Evolutionary conservation across 2,888 invertebrate genomes (phyloP).

Genomic region (Candidula unifasciata): DNA sequence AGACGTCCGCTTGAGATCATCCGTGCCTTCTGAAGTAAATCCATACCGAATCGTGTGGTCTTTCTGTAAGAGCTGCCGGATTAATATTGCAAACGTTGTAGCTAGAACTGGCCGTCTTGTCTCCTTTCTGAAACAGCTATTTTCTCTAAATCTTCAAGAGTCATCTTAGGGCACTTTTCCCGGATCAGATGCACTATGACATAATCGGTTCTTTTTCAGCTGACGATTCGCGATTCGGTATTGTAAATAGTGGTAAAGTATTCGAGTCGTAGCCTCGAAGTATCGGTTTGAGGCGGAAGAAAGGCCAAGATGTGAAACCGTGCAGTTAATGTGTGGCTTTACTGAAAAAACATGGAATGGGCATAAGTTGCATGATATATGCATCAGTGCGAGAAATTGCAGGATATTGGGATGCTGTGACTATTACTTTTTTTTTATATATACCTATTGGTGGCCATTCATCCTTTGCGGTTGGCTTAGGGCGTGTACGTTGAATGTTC

Average conservation of each 20-base stretch:
- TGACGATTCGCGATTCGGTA: neutral
- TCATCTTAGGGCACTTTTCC: neutral
- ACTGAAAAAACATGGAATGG: neutral
- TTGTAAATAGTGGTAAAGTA: neutral
- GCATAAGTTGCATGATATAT: neutral
- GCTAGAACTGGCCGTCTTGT: slow-evolving; percentile 10
- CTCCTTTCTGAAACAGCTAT: neutral
- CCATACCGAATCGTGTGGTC: neutral
- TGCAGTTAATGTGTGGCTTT: slow-evolving; percentile 14
- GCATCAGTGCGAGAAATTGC: neutral
- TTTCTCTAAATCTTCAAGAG: neutral
- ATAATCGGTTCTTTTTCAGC: slow-evolving; percentile 1
- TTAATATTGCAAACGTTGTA: neutral
- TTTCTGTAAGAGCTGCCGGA: neutral
- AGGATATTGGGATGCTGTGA: neutral
- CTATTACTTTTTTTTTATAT: no score
- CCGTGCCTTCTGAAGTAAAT: slow-evolving; percentile 3
- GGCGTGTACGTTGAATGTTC: no score
- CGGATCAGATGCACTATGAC: neutral
- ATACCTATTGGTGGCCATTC: no score
- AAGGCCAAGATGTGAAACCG: neutral
- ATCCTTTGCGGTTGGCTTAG: no score
- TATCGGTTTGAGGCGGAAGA: neutral
- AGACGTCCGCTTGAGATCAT: neutral
- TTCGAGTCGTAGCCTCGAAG: neutral